A percentile compares a stretch with the other conserved stretches of the same genome.
These are phyloP conservation scores for Pseudoatta argentina DNA, from an alignment of 1,140 invertebrate genomes.

Conservation along the genomic window DNA sequence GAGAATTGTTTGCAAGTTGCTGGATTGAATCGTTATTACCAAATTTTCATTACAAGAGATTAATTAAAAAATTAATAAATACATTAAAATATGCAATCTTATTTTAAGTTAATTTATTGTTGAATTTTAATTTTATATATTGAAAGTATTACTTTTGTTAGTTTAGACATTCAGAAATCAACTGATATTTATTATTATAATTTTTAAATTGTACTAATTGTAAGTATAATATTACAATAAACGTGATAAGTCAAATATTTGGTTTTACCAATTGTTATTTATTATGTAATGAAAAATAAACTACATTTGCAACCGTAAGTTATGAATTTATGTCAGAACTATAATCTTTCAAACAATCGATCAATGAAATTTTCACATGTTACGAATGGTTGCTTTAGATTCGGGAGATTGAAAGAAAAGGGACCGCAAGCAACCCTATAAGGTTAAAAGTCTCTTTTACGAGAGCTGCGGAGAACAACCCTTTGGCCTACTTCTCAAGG, in stretches of 20 bases:
- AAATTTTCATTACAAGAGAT: neutral
- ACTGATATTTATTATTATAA: neutral
- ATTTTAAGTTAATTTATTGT: too few relatives aligned
- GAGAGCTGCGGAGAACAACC: slow-evolving; percentile 62
- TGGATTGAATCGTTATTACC: neutral
- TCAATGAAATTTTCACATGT: neutral
- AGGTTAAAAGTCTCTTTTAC: slow-evolving; percentile 68
- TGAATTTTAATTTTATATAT: too few relatives aligned
- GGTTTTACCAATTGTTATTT: neutral
- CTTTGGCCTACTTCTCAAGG: slow-evolving; percentile 80
- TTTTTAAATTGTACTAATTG: neutral
- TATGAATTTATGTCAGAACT: neutral
- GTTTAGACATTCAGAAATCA: neutral
- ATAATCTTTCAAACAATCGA: neutral
- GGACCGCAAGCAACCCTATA: slow-evolving; percentile 58
- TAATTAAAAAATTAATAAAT: neutral
- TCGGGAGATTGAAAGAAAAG: slow-evolving; percentile 56
- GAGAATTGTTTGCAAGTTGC: neutral
- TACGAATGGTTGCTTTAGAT: neutral
- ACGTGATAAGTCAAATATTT: neutral
- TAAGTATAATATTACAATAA: neutral
- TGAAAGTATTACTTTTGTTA: neutral
- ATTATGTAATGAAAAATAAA: neutral
- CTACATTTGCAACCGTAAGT: neutral
- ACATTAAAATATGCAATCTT: neutral